Conservation (phyloP, 2,888 invertebrate species). For the Caenorhabditis sp. region DNA sequence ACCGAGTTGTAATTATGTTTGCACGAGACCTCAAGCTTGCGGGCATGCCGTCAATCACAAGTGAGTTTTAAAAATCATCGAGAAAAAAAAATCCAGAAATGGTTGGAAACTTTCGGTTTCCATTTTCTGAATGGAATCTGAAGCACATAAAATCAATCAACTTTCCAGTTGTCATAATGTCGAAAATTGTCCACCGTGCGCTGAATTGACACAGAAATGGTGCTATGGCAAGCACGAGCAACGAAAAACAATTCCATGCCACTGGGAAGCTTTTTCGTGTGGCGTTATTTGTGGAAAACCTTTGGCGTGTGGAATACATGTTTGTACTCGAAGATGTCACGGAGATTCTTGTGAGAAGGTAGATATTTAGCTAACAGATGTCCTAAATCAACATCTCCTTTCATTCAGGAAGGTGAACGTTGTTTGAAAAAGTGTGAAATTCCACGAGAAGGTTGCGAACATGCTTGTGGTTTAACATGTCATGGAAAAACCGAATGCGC, state of each 20-base stretch:
- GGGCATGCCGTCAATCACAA: constrained; percentile 52
- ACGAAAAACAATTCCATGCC: constrained; percentile 87
- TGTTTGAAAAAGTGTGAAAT: constrained; percentile 79
- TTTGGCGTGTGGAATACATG: constrained; percentile 84
- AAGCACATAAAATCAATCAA: neutral
- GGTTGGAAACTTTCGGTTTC: too few relatives aligned
- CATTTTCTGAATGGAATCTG: too few relatives aligned
- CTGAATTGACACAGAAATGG: constrained; percentile 83
- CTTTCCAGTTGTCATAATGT: constrained; percentile 76
- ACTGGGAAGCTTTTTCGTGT: constrained; percentile 77
- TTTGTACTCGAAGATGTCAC: constrained; percentile 84
- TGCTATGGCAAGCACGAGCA: constrained; percentile 80
- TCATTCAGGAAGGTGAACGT: constrained; percentile 52
- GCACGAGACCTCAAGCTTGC: constrained; percentile 81
- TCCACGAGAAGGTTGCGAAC: constrained; percentile 80
- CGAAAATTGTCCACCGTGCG: constrained; percentile 83
- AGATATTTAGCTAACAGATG: neutral
- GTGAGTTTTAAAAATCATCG: too few relatives aligned
- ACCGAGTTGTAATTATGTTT: constrained; percentile 83
- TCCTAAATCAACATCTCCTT: neutral
- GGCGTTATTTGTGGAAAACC: constrained; percentile 85
- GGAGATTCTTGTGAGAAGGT: constrained; percentile 77
- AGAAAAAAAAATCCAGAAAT: too few relatives aligned
- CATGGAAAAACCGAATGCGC: constrained; percentile 80
- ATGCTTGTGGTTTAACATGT: constrained; percentile 85